phyloP scores from a whole-genome alignment of 2,113 vertebrate species.

The Triplophysa tibetana region DNA sequence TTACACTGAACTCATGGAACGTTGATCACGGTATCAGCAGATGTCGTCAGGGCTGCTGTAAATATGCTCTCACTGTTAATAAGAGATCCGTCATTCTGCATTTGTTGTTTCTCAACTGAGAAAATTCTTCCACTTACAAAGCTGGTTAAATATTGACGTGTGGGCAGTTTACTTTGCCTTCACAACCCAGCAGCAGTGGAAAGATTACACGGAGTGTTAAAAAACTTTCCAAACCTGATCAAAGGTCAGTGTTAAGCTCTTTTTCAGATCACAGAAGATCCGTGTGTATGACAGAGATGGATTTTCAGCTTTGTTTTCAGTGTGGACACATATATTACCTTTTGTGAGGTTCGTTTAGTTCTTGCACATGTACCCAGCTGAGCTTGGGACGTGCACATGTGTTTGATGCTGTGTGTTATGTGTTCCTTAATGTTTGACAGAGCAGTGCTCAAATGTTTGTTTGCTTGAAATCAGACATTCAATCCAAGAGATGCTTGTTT shows the following conservation, averaged over 20 bases:
- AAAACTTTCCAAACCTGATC: neutral
- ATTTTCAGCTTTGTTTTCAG: no score
- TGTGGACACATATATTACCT: no score
- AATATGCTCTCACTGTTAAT: conserved; percentile 18
- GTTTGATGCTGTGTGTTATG: no score
- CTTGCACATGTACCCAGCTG: no score
- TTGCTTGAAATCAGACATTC: no score
- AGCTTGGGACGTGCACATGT: no score
- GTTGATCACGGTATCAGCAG: neutral
- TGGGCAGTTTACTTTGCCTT: conserved; percentile 29
- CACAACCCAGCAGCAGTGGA: neutral
- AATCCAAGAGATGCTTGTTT: no score
- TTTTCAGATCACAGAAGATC: neutral
- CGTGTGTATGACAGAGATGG: neutral
- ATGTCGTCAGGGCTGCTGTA: neutral
- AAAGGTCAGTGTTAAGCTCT: conserved; percentile 5
- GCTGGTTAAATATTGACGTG: conserved; percentile 40
- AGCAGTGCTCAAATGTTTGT: no score
- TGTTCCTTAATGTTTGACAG: no score
- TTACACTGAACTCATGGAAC: neutral
- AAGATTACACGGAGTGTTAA: neutral
- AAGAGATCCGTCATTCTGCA: conserved; percentile 16
- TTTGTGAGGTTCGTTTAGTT: no score
- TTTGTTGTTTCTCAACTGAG: neutral
- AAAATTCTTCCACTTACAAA: conserved; percentile 22